phyloP scores from a whole-genome alignment of 2,888 invertebrate species.

The Fissipunctia ypsillon region DNA sequence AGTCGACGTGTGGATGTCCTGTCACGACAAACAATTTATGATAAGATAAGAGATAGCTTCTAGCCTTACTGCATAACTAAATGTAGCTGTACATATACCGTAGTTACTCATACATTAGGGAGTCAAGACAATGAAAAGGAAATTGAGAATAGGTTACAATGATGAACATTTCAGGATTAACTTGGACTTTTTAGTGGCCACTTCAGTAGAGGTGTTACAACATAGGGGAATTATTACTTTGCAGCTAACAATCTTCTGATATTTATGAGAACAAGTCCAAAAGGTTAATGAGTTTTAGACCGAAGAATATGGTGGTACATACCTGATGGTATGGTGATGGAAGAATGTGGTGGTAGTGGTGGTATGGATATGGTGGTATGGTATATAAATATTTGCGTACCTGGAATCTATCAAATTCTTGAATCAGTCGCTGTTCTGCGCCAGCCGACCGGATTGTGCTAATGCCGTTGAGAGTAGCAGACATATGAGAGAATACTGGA shows the following conservation, averaged over 20 bases:
- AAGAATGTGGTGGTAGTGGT: neutral
- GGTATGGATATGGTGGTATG: neutral
- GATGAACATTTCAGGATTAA: neutral
- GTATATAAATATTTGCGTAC: slow-evolving; percentile 73
- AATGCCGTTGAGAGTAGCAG: slow-evolving; percentile 96
- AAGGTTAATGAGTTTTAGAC: neutral
- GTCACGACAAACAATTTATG: neutral
- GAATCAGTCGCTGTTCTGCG: slow-evolving; percentile 93
- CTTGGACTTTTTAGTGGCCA: neutral
- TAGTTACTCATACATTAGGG: neutral
- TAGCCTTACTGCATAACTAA: neutral
- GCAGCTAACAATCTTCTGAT: neutral
- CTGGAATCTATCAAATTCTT: slow-evolving; percentile 94
- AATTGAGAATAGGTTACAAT: neutral
- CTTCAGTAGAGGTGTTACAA: neutral
- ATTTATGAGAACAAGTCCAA: neutral
- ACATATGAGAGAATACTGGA: slow-evolving; percentile 97
- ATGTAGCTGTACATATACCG: neutral
- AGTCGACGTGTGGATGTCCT: slow-evolving; percentile 93
- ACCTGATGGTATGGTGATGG: too few relatives aligned
- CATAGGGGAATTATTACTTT: neutral
- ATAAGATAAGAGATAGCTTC: neutral
- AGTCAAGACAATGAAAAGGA: neutral
- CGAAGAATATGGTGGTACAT: too few relatives aligned
- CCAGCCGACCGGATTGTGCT: slow-evolving; percentile 96